Percentiles rank a stretch among this genome's conserved stretches.
These are phyloP conservation scores for Orthonevra nobilis DNA, from an alignment of 2,888 invertebrate genomes.

Conservation along the genomic window DNA sequence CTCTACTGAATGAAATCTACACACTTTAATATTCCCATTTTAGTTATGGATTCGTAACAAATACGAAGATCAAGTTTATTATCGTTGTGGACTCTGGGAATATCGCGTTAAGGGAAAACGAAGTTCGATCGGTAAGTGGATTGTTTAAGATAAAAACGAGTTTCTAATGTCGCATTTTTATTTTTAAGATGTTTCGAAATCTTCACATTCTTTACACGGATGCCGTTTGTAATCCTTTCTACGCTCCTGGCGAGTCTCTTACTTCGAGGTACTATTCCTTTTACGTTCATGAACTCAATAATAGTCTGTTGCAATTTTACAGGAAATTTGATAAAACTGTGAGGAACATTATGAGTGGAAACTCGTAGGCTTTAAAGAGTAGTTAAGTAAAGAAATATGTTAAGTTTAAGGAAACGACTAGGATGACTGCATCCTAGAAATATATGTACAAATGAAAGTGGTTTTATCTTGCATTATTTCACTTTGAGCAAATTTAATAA, in stretches of 20 bases:
- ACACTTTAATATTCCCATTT: no score
- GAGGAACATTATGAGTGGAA: conserved; percentile 82
- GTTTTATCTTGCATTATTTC: no score
- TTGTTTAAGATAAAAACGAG: neutral
- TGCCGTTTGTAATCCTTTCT: conserved; percentile 97
- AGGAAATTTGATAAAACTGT: conserved; percentile 86
- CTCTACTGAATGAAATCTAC: no score
- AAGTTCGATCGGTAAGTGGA: conserved; percentile 91
- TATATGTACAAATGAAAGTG: no score
- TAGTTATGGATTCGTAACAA: conserved; percentile 97
- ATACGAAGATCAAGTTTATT: conserved; percentile 96
- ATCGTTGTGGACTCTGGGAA: conserved; percentile 95
- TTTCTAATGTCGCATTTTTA: neutral
- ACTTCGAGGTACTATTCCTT: conserved; percentile 87
- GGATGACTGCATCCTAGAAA: no score
- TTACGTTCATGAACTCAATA: conserved; percentile 2
- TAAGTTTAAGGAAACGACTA: no score
- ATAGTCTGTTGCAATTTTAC: conserved; percentile 77
- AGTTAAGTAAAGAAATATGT: no score
- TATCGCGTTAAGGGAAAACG: conserved; percentile 93
- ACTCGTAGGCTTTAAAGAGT: conserved; percentile 74
- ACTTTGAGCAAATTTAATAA: no score
- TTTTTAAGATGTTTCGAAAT: conserved; percentile 89
- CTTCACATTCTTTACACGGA: conserved; percentile 96
- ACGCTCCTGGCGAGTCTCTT: conserved; percentile 94